Percentiles rank a stretch among this genome's conserved stretches.
Evolutionary conservation across 2,797 vertebrate species (phyloP).

Genomic region (Champsocephalus gunnari): DNA sequence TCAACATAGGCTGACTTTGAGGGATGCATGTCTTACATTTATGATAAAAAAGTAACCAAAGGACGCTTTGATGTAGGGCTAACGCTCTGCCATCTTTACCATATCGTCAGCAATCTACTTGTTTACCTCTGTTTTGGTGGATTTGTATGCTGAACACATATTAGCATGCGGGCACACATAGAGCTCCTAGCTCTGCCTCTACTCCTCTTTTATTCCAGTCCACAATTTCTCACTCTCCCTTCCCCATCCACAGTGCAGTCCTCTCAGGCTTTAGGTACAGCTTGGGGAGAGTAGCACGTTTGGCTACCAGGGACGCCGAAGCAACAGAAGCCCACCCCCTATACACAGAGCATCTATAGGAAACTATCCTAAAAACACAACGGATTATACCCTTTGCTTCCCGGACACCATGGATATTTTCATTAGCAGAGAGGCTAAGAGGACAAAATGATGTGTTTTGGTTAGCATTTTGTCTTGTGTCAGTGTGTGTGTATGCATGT

Average conservation of each 20-base stretch:
- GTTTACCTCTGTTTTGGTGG: constrained; percentile 44
- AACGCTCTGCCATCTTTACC: constrained; percentile 4
- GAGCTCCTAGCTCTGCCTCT: constrained; percentile 53
- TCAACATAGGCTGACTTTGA: constrained; percentile 50
- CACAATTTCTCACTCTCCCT: constrained; percentile 74
- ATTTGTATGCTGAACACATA: constrained; percentile 64
- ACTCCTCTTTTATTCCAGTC: constrained; percentile 62
- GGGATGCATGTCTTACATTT: constrained; percentile 27
- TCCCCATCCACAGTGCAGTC: constrained; percentile 82
- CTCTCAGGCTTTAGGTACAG: constrained; percentile 87
- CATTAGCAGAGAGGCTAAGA: constrained; percentile 56
- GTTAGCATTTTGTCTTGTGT: constrained; percentile 78
- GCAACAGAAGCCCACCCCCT: constrained; percentile 77
- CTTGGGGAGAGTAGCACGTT: constrained; percentile 86
- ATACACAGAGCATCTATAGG: constrained; percentile 77
- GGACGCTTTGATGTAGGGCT: background rate
- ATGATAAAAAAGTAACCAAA: constrained; percentile 20
- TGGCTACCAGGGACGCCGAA: constrained; percentile 83
- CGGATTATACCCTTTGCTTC: constrained; percentile 60
- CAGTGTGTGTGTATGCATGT: constrained; percentile 47
- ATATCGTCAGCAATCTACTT: constrained; percentile 35
- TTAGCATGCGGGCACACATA: constrained; percentile 44
- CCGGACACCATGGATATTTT: constrained; percentile 74
- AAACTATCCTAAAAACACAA: constrained; percentile 58
- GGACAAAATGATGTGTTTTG: constrained; percentile 81